A percentile compares a stretch with the other conserved stretches of the same genome.
Evolutionary conservation across 2,888 invertebrate species (phyloP).

Genomic region (Aporophyla lueneburgensis): DNA sequence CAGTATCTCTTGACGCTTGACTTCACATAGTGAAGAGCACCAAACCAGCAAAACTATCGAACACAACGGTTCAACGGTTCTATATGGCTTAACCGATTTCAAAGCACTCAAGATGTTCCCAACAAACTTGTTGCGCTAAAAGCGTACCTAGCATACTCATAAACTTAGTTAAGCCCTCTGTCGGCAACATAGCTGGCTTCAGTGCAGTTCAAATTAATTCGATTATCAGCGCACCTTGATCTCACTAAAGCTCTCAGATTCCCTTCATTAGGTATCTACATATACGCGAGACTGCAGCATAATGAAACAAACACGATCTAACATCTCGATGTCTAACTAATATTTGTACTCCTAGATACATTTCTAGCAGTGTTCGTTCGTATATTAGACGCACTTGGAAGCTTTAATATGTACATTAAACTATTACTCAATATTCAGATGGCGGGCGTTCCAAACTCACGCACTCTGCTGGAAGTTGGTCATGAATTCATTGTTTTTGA

Average conservation of each 20-base stretch:
- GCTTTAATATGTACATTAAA: slow-evolving; percentile 70
- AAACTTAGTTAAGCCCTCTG: slow-evolving; percentile 89
- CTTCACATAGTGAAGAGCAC: slow-evolving; percentile 65
- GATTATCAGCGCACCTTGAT: slow-evolving; percentile 89
- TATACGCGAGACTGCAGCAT: slow-evolving; percentile 71
- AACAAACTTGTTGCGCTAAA: slow-evolving; percentile 89
- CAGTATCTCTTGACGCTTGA: slow-evolving; percentile 49
- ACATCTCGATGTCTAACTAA: slow-evolving; percentile 62
- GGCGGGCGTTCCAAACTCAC: slow-evolving; percentile 79
- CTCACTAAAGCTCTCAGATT: slow-evolving; percentile 83
- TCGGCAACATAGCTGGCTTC: slow-evolving; percentile 85
- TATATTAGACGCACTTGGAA: slow-evolving; percentile 53
- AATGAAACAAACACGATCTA: slow-evolving; percentile 76
- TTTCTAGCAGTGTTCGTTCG: slow-evolving; percentile 43
- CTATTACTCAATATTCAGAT: slow-evolving; percentile 83
- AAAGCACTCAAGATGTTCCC: slow-evolving; percentile 88
- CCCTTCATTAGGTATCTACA: slow-evolving; percentile 80
- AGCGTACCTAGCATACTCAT: slow-evolving; percentile 88
- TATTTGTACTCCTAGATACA: slow-evolving; percentile 50
- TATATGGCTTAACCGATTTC: slow-evolving; percentile 85
- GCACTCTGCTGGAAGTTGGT: slow-evolving; percentile 84
- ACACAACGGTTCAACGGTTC: slow-evolving; percentile 73
- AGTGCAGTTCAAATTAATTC: slow-evolving; percentile 88
- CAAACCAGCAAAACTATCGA: slow-evolving; percentile 78
- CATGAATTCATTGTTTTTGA: slow-evolving; percentile 89